Percentiles rank a stretch among this genome's conserved stretches.
phyloP scores from a whole-genome alignment of 92 coral and sea anemone genomes.

The Parazoanthus swiftii region DNA sequence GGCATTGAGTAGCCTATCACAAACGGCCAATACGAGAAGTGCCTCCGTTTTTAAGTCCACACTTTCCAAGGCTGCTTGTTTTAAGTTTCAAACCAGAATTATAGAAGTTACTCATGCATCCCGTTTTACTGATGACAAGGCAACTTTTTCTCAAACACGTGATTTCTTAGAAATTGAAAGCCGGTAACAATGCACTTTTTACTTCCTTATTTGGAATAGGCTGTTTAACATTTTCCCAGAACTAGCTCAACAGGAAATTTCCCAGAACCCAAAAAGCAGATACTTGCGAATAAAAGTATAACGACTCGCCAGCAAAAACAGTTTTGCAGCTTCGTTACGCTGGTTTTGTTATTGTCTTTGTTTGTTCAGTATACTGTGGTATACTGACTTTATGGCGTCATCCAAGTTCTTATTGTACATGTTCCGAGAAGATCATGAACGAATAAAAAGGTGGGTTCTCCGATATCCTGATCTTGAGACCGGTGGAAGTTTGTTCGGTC shows the following conservation, averaged over 20 bases:
- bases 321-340: not conserved
- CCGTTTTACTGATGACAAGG: not conserved
- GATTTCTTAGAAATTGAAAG: not conserved
- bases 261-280: not conserved
- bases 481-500: constrained; percentile 88
- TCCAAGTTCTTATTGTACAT: constrained; percentile 46
- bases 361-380: not conserved
- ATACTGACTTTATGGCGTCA: constrained; percentile 2
- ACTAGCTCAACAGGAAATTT: not conserved
- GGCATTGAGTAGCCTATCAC: not conserved
- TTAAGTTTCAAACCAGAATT: not conserved
- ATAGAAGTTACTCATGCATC: not conserved
- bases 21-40: no score
- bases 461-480: constrained; percentile 71
- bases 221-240: not conserved
- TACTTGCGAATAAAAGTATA: not conserved
- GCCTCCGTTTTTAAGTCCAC: no score
- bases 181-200: no score
- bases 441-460: constrained; percentile 64
- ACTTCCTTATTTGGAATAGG: not conserved
- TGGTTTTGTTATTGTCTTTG: not conserved
- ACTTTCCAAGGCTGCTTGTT: not conserved
- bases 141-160: not conserved
- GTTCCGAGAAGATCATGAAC: constrained; percentile 58
- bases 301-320: not conserved